A percentile compares a stretch with the other conserved stretches of the same genome.
These are phyloP conservation scores for Clavelina lepadiformis DNA, from an alignment of 23 tunicate genomes.

Conservation along the genomic window DNA sequence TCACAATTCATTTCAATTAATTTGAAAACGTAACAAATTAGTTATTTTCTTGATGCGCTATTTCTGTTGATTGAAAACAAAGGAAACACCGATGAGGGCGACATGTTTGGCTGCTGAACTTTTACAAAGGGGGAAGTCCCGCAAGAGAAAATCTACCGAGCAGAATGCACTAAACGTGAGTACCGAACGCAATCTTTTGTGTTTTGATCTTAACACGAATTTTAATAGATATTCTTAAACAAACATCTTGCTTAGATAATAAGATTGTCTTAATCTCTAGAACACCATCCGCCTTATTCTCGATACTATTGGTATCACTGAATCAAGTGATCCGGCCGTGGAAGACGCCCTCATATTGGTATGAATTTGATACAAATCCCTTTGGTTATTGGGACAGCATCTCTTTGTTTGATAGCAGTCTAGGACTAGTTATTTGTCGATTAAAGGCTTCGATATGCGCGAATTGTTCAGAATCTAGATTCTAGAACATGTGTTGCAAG, in stretches of 20 bases:
- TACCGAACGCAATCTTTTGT: not conserved
- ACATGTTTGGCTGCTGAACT: slow-evolving; percentile 56
- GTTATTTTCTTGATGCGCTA: too few species aligned
- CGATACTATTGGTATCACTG: slow-evolving; percentile 60
- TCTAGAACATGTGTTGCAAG: too few species aligned
- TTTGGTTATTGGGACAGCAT: not conserved
- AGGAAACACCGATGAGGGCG: slow-evolving; percentile 60
- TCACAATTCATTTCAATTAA: too few species aligned
- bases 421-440: too few species aligned
- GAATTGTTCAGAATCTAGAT: too few species aligned
- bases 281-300: slow-evolving; percentile 58
- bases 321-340: slow-evolving; percentile 60
- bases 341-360: slow-evolving; percentile 82
- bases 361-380: not conserved
- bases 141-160: slow-evolving; percentile 68
- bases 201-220: not conserved
- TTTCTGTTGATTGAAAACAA: too few species aligned
- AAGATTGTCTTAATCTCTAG: slow-evolving; percentile 8
- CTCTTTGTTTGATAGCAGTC: too few species aligned
- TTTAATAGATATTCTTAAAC: too few species aligned
- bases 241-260: too few species aligned
- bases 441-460: too few species aligned
- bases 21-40: too few species aligned
- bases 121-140: slow-evolving; percentile 76
- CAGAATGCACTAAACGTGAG: slow-evolving; percentile 83